phyloP scores from a whole-genome alignment of 2,113 vertebrate species.

The Poeciliopsis retropinna region DNA sequence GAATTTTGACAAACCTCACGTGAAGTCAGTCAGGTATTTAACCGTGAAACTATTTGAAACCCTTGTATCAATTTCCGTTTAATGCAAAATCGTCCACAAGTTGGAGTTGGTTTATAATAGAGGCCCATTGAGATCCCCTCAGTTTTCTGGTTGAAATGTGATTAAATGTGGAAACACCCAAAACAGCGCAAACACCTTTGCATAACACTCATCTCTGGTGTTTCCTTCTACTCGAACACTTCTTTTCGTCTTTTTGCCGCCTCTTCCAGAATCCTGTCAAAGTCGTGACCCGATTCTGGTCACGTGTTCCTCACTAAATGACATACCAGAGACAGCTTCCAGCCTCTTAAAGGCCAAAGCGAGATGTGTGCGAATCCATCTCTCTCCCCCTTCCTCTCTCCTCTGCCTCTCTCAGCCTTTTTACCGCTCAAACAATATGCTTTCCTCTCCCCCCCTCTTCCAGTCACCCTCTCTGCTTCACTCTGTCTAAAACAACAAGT shows the following conservation, averaged over 20 bases:
- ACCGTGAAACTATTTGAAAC: too few species aligned
- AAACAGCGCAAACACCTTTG: neutral
- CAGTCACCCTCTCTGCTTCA: constrained; percentile 37
- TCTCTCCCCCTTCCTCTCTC: constrained; percentile 20
- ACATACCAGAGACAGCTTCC: constrained; percentile 69
- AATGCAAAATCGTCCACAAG: neutral
- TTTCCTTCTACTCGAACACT: neutral
- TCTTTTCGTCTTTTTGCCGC: neutral
- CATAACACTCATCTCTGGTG: neutral
- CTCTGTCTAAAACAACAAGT: constrained; percentile 54
- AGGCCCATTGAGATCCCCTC: neutral
- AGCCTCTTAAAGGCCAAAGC: constrained; percentile 71
- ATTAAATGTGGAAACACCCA: neutral
- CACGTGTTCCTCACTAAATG: constrained; percentile 73
- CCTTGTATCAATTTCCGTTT: neutral
- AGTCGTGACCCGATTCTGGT: constrained; percentile 66
- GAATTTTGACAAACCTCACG: too few species aligned
- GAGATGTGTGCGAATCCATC: constrained; percentile 53
- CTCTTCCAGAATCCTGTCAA: constrained; percentile 30
- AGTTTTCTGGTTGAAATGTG: neutral
- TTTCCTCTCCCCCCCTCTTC: constrained; percentile 3
- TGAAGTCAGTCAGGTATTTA: too few species aligned
- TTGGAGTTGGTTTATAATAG: neutral
- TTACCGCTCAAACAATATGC: constrained; percentile 59
- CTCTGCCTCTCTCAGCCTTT: constrained; percentile 38